phyloP scores from a whole-genome alignment of 2,888 invertebrate species.

The Galeruca laticollis region DNA sequence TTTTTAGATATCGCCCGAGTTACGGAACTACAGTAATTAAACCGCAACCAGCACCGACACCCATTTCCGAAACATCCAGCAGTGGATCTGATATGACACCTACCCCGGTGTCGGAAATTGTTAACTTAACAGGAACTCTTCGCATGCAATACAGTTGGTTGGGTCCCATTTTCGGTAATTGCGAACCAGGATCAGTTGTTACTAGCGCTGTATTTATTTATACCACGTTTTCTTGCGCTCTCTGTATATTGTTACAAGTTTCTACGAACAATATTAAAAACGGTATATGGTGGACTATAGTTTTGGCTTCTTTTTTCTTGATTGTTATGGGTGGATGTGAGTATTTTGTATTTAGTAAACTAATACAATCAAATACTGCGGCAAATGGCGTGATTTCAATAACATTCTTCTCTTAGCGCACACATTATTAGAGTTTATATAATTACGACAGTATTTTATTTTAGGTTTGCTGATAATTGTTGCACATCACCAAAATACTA shows the following conservation, averaged over 20 bases:
- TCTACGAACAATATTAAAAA: conserved; percentile 67
- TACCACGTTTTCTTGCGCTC: conserved; percentile 75
- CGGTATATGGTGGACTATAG: conserved; percentile 77
- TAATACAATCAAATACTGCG: too few species aligned
- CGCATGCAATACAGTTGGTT: conserved; percentile 81
- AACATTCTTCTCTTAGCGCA: too few species aligned
- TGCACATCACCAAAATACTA: conserved; percentile 79
- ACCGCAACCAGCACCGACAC: conserved; percentile 54
- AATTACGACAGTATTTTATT: conserved; percentile 29
- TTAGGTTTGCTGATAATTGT: conserved; percentile 78
- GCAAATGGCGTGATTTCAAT: too few species aligned
- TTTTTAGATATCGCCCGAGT: conserved; percentile 56
- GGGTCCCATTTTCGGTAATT: conserved; percentile 78
- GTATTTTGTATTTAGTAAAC: too few species aligned
- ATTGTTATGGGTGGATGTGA: conserved; percentile 75
- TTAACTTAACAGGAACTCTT: conserved; percentile 80
- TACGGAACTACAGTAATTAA: conserved; percentile 53
- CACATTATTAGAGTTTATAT: neutral
- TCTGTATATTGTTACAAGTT: conserved; percentile 77
- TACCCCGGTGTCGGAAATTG: conserved; percentile 61
- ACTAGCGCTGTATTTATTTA: conserved; percentile 79
- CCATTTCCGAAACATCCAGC: conserved; percentile 62
- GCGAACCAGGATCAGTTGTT: conserved; percentile 82
- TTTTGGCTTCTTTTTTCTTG: conserved; percentile 74
- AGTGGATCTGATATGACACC: conserved; percentile 62